Evolutionary conservation across 2,797 vertebrate species (phyloP).

Genomic region (Enoplosus armatus): DNA sequence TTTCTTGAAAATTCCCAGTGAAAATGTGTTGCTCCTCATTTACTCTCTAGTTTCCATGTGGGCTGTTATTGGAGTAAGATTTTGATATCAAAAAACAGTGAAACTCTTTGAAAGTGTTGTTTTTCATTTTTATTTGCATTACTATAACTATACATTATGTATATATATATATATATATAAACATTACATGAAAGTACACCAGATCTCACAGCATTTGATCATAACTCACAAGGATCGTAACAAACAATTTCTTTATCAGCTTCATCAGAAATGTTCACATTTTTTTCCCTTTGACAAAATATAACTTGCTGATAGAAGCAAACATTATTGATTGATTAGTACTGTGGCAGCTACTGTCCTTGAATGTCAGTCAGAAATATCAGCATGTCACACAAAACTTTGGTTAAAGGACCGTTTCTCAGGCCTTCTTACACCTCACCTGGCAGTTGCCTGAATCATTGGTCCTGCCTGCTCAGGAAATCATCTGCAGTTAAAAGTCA

Average conservation of each 20-base stretch:
- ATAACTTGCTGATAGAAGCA: constrained; percentile 1
- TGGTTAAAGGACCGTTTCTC: not conserved
- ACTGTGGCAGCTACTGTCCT: constrained; percentile 14
- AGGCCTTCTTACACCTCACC: constrained; percentile 1
- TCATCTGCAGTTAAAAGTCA: constrained; percentile 14
- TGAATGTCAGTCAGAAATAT: constrained; percentile 43
- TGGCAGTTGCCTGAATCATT: constrained; percentile 18
- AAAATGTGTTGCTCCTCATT: not conserved
- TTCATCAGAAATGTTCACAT: constrained; percentile 10
- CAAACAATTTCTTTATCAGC: constrained; percentile 23
- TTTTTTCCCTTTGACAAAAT: not conserved
- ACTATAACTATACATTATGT: constrained; percentile 46
- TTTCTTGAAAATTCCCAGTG: not conserved
- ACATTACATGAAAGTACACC: constrained; percentile 62
- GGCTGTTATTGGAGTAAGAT: no score
- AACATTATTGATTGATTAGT: constrained; percentile 9
- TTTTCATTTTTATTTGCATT: constrained; percentile 65
- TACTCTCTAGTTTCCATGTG: no score
- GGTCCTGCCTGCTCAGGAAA: not conserved
- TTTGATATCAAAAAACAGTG: not conserved
- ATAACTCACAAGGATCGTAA: constrained; percentile 27
- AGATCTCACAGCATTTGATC: constrained; percentile 60
- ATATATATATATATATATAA: constrained; percentile 48
- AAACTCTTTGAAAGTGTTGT: constrained; percentile 28
- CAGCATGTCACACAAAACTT: constrained; percentile 1